Evolutionary conservation across 2,888 invertebrate genomes (phyloP).

Genomic region (Cosmorhoe ocellata): DNA sequence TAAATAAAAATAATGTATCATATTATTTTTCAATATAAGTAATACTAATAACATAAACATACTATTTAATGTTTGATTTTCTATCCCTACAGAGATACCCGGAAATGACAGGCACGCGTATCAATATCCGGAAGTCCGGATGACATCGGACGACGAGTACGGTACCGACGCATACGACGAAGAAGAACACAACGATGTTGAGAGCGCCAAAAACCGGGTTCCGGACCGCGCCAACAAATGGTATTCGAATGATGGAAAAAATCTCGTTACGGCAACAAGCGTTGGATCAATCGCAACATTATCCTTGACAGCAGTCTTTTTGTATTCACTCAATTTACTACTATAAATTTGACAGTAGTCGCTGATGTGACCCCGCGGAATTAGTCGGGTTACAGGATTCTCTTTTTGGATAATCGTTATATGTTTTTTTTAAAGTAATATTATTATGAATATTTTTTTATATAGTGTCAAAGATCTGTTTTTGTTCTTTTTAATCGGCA

Average conservation of each 20-base stretch:
- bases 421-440: slow-evolving; percentile 23
- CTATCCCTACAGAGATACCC: slow-evolving; percentile 67
- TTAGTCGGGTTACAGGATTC: too few relatives aligned
- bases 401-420: too few relatives aligned
- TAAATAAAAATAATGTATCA: too few relatives aligned
- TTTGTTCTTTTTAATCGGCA: slow-evolving; percentile 44
- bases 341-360: slow-evolving; percentile 28
- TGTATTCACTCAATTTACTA: slow-evolving; percentile 33
- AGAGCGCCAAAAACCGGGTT: slow-evolving; percentile 69
- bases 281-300: slow-evolving; percentile 39
- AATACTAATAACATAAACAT: too few relatives aligned
- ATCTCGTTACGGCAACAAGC: slow-evolving; percentile 50
- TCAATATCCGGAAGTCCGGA: slow-evolving; percentile 68
- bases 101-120: slow-evolving; percentile 74
- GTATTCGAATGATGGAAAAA: slow-evolving; percentile 74
- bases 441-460: slow-evolving; percentile 30
- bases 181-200: slow-evolving; percentile 50
- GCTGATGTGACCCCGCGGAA: too few relatives aligned
- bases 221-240: slow-evolving; percentile 78
- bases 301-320: slow-evolving; percentile 23
- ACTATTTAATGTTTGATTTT: slow-evolving; percentile 22
- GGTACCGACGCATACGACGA: slow-evolving; percentile 70
- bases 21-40: too few relatives aligned
- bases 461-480: slow-evolving; percentile 35
- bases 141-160: slow-evolving; percentile 70